Evolutionary conservation across 2,113 vertebrate genomes (phyloP), one percentile per base, ranked within the genome.

Genomic region (Apodemus sylvaticus): DNA sequence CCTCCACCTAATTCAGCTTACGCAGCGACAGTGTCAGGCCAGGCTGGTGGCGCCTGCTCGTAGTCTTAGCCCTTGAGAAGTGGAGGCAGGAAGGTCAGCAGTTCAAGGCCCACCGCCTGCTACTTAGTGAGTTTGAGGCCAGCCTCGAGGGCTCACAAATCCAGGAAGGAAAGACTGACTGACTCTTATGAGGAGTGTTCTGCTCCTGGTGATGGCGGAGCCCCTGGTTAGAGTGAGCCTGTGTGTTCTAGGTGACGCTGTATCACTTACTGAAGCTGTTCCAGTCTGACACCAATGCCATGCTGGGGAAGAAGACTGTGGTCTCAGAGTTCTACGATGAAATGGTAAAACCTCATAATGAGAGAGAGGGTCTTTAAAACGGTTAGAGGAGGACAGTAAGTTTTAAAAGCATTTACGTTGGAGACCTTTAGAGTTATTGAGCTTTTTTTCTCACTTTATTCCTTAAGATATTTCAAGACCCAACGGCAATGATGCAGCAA

Each of bases 321-420:
- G 99, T 99, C 94, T 99, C 99, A 68, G 99, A 99, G 97, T 99
- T 99, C 98, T 99, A 99, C 96, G 99, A 99, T 97, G 99, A 99
- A 98, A 99, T 99, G 99, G 99, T 99, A 98, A 71, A 42, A 58
- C 88, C 93, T 83, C 83, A 24, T 73, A 86, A 58, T 9, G 42
- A 82, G 19, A 14, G 79, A 81, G 29, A 19, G 82, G 42, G 9
- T 22, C 14, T 82, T 39, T 39, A 26, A 60, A 24, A 22, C 34
- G 36, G 24, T 39, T 31, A 31, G 1, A 10, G 62, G 26, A 24
- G 3, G 7, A 36, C 48, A 78, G 73, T 36, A 58, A 90, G 4
- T 89, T 96, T 94, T 93, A 17, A 94, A 92, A 91, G 8, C 36
- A 85, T 89, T 89, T 92, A 81, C 94, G 2, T 85, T 95, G 42